Conservation (phyloP, 2,888 invertebrate species). For the Cosmorhoe ocellata region DNA sequence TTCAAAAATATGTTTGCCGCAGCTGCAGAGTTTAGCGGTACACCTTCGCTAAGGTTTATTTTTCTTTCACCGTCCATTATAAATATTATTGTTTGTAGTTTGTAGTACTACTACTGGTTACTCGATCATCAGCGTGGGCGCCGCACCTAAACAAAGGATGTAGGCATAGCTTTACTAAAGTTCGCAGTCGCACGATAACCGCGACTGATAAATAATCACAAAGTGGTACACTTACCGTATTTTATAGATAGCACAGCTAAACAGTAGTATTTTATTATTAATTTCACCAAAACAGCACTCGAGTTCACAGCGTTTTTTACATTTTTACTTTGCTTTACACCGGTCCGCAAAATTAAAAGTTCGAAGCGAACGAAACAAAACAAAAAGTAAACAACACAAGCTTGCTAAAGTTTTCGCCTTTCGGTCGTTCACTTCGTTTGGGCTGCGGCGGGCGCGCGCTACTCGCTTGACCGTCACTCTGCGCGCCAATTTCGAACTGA, state of each 20-base stretch:
- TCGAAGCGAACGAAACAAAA: conserved; percentile 11
- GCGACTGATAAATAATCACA: conserved; percentile 57
- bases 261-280: conserved; percentile 2
- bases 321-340: conserved; percentile 32
- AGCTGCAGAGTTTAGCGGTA: conserved; percentile 69
- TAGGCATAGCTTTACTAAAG: conserved; percentile 65
- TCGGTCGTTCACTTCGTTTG: conserved; percentile 41
- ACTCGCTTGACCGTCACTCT: conserved; percentile 48
- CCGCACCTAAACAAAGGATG: conserved; percentile 75
- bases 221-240: conserved; percentile 48
- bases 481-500: conserved; percentile 78
- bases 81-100: conserved; percentile 46
- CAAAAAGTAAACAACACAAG: conserved; percentile 54
- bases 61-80: conserved; percentile 71
- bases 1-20: conserved; percentile 75
- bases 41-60: conserved; percentile 68
- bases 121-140: conserved; percentile 57
- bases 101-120: conserved; percentile 54
- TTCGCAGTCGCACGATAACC: conserved; percentile 63
- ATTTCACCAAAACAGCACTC: conserved; percentile 16
- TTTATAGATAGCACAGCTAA: conserved; percentile 13
- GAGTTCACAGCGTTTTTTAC: conserved; percentile 21
- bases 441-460: conserved; percentile 51
- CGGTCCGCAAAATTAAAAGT: conserved; percentile 41
- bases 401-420: conserved; percentile 36